Percentiles rank a stretch among this genome's conserved stretches.
phyloP scores from a whole-genome alignment of 2,113 vertebrate species.

The Cryptoleucopteryx plumbea region DNA sequence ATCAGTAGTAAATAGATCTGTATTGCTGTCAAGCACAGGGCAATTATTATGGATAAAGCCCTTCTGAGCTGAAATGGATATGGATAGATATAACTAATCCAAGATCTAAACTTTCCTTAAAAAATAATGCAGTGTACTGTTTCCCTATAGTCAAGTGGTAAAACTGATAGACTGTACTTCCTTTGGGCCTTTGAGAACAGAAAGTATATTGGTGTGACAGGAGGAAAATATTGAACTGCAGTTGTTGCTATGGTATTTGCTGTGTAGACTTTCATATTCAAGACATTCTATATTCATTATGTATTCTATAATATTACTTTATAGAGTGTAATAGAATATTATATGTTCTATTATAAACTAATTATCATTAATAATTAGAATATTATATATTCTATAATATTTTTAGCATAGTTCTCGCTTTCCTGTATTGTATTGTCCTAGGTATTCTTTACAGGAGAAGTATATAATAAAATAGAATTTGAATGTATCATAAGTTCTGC shows the following conservation, averaged over 20 bases:
- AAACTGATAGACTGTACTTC: not conserved
- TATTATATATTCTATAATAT: not conserved
- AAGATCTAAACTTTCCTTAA: not conserved
- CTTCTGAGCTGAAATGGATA: not conserved
- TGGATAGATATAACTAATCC: not conserved
- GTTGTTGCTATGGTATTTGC: not conserved
- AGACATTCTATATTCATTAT: not conserved
- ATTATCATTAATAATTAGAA: not conserved
- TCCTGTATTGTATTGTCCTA: not conserved
- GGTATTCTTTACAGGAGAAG: not conserved
- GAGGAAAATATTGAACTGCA: not conserved
- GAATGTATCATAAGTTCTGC: not conserved
- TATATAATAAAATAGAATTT: not conserved
- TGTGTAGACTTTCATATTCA: not conserved
- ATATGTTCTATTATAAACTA: not conserved
- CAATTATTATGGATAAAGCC: not conserved
- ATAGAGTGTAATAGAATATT: not conserved
- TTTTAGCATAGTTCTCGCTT: not conserved
- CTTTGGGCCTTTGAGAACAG: not conserved
- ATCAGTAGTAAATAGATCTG: not conserved
- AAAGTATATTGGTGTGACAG: not conserved
- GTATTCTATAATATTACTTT: not conserved
- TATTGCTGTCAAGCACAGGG: not conserved
- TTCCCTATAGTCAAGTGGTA: not conserved
- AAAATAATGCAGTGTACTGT: not conserved